A percentile compares a stretch with the other conserved stretches of the same genome.
phyloP scores from a whole-genome alignment of 2,113 vertebrate species.

The Mohoua ochrocephala region DNA sequence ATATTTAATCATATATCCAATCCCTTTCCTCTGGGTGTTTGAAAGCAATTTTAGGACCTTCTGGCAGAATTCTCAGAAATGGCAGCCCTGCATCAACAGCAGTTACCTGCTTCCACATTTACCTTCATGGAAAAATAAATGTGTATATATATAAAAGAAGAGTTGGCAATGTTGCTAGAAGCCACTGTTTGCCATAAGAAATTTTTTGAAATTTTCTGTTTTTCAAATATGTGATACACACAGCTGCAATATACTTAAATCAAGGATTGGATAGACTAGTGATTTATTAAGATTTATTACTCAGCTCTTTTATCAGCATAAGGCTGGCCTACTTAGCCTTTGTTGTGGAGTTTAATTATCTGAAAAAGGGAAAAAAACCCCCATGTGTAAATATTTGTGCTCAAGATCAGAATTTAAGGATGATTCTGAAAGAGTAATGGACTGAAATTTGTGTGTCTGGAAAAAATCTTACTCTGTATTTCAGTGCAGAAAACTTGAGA shows the following conservation, averaged over 20 bases:
- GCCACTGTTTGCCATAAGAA: background rate
- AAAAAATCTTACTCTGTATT: background rate
- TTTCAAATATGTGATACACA: background rate
- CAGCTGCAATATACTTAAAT: background rate
- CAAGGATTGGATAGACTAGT: background rate
- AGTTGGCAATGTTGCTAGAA: background rate
- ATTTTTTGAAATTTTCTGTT: background rate
- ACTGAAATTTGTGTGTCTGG: background rate
- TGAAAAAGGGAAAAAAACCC: accelerated
- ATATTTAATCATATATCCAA: background rate
- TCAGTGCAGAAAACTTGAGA: background rate
- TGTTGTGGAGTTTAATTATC: background rate
- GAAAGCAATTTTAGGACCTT: background rate
- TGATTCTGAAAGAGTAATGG: background rate
- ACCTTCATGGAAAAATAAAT: background rate
- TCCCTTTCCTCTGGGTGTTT: background rate
- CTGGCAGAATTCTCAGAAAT: background rate
- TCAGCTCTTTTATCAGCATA: background rate
- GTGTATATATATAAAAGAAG: background rate
- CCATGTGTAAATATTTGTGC: accelerated
- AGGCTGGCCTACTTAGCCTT: background rate
- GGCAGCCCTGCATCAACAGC: background rate
- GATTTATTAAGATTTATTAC: background rate
- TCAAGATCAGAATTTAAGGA: background rate
- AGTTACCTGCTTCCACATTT: background rate